Evolutionary conservation across 2,888 invertebrate genomes (phyloP).

Genomic region (Mythimna impura): DNA sequence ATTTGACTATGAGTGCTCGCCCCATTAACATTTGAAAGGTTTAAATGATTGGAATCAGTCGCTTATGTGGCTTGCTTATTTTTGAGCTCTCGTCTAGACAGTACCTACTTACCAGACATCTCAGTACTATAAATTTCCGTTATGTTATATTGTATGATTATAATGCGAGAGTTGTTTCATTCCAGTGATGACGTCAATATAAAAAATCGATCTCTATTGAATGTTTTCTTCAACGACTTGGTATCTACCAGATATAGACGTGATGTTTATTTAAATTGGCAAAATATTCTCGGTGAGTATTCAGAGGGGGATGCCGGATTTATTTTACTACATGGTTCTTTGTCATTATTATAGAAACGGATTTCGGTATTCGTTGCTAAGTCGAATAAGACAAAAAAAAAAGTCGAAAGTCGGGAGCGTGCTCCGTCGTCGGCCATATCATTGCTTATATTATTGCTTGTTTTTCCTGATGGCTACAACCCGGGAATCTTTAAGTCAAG

Average conservation of each 20-base stretch:
- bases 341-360: slow-evolving; percentile 12
- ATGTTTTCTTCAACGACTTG: slow-evolving; percentile 92
- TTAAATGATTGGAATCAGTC: neutral
- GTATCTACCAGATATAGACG: slow-evolving; percentile 92
- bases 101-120: neutral
- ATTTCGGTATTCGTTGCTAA: slow-evolving; percentile 18
- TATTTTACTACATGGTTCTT: slow-evolving; percentile 41
- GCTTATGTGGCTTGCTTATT: neutral
- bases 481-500: too few species aligned
- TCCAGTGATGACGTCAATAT: slow-evolving; percentile 84
- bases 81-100: slow-evolving; percentile 21
- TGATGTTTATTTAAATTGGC: slow-evolving; percentile 93
- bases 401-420: too few species aligned
- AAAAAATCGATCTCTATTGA: slow-evolving; percentile 90
- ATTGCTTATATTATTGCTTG: too few species aligned
- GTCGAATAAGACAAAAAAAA: neutral
- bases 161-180: slow-evolving; percentile 43
- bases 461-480: too few species aligned
- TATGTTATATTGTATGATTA: slow-evolving; percentile 3
- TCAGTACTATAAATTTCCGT: neutral
- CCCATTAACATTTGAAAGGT: neutral
- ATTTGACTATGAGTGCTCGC: neutral
- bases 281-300: slow-evolving; percentile 92
- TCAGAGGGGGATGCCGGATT: slow-evolving; percentile 53
- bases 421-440: too few species aligned